These are phyloP conservation scores for Digitonthophagus gazella DNA, from an alignment of 2,888 invertebrate species.

Conservation along the genomic window DNA sequence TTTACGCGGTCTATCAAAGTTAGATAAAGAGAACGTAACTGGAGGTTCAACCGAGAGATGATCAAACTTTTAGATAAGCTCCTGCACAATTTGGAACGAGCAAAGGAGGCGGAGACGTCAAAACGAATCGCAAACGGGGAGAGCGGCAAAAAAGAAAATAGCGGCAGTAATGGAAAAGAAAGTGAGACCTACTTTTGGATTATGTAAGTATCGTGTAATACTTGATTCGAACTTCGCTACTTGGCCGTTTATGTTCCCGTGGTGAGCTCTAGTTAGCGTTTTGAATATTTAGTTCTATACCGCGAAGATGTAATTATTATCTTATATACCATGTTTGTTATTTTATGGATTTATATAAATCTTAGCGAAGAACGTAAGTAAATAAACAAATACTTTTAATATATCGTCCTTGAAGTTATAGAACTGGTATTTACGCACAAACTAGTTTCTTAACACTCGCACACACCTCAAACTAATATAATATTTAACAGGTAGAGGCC, in stretches of 20 bases:
- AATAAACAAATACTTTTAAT: background rate
- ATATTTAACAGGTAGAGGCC: slow-evolving; percentile 1
- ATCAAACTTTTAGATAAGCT: slow-evolving; percentile 8
- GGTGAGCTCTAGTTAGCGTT: slow-evolving; percentile 7
- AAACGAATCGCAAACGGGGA: background rate
- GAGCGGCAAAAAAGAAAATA: background rate
- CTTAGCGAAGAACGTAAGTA: background rate
- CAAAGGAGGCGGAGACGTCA: slow-evolving; percentile 2
- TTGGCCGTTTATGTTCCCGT: slow-evolving; percentile 13
- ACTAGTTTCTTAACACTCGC: background rate
- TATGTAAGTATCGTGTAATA: slow-evolving; percentile 36
- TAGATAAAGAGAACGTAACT: background rate
- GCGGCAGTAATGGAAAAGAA: slow-evolving; percentile 33
- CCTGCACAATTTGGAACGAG: slow-evolving; percentile 9
- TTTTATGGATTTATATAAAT: background rate
- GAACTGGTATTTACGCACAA: background rate
- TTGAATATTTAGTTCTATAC: background rate
- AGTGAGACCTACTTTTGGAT: slow-evolving; percentile 43
- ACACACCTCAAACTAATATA: background rate
- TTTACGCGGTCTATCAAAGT: background rate
- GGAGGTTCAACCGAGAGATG: background rate
- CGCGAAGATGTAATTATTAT: slow-evolving; percentile 19
- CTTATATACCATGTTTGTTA: background rate
- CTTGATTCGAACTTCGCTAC: slow-evolving; percentile 2
- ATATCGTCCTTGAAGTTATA: background rate